Percentiles rank a stretch among this genome's conserved stretches.
Conservation (phyloP, 2,888 invertebrate species). For the Acleris emargana region DNA sequence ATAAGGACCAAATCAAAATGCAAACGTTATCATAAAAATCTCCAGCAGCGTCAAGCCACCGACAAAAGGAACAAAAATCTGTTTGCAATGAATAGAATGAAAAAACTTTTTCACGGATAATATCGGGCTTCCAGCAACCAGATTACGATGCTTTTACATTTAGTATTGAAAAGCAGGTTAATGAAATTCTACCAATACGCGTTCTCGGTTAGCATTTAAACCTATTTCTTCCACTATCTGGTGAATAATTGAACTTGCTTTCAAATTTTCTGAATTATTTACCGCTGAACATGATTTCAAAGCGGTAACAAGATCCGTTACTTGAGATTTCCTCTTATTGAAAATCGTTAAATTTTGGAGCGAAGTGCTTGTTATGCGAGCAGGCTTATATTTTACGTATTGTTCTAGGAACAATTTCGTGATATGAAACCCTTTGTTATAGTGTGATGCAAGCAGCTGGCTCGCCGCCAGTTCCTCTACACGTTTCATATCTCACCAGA, state of each 20-base stretch:
- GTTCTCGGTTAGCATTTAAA: slow-evolving; percentile 10
- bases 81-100: slow-evolving; percentile 8
- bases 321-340: slow-evolving; percentile 26
- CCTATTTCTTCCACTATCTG: slow-evolving; percentile 12
- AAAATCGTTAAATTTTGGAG: slow-evolving; percentile 46
- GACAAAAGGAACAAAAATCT: slow-evolving; percentile 3
- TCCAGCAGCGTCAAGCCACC: slow-evolving; percentile 8
- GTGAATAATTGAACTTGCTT: slow-evolving; percentile 23
- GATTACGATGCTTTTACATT: slow-evolving; percentile 7
- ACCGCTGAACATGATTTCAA: slow-evolving; percentile 11
- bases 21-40: slow-evolving; percentile 16
- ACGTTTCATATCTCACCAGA: slow-evolving; percentile 79
- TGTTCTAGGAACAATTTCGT: slow-evolving; percentile 76
- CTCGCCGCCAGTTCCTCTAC: slow-evolving; percentile 68
- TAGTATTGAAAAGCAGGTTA: slow-evolving; percentile 11
- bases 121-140: not conserved
- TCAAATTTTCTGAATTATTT: slow-evolving; percentile 18
- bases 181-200: slow-evolving; percentile 16
- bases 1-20: not conserved
- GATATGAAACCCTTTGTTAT: slow-evolving; percentile 77
- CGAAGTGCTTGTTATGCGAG: slow-evolving; percentile 51
- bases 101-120: slow-evolving; percentile 4
- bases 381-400: slow-evolving; percentile 62
- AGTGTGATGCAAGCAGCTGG: slow-evolving; percentile 76
- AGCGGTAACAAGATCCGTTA: slow-evolving; percentile 3